phyloP scores from a whole-genome alignment of 2,113 vertebrate species.

The Bufo gargarizans region DNA sequence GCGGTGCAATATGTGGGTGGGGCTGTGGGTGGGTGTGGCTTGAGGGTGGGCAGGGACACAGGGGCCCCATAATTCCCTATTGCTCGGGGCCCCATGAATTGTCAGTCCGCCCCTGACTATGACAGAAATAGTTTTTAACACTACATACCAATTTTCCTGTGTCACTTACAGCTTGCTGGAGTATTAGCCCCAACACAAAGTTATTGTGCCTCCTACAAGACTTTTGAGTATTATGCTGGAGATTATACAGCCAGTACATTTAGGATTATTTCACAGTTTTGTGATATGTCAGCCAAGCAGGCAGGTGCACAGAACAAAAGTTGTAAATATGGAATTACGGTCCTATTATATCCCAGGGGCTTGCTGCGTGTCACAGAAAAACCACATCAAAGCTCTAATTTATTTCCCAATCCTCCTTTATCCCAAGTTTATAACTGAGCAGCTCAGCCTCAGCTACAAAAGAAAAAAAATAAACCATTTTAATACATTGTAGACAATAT shows the following conservation, averaged over 20 bases:
- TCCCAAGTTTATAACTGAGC: constrained; percentile 41
- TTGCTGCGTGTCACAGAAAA: constrained; percentile 31
- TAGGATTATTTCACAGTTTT: constrained; percentile 33
- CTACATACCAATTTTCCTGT: not conserved
- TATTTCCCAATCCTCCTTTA: constrained; percentile 56
- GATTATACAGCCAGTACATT: not conserved
- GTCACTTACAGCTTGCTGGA: not conserved
- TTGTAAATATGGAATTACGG: constrained; percentile 47
- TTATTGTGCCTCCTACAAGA: not conserved
- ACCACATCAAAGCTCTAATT: constrained; percentile 47
- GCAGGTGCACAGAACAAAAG: constrained; percentile 45
- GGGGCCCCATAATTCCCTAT: no score
- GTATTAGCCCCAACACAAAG: constrained; percentile 1
- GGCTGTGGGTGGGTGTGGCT: no score
- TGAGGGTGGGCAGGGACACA: no score
- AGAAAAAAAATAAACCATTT: constrained; percentile 17
- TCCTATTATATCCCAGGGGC: constrained; percentile 42
- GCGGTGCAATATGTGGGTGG: no score
- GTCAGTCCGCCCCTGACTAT: no score
- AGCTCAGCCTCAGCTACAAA: not conserved
- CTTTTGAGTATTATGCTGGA: constrained; percentile 15
- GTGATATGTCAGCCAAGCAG: constrained; percentile 31
- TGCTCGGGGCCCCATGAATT: no score
- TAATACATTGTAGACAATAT: constrained; percentile 11
- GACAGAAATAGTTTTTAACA: not conserved